Percentiles rank a stretch among this genome's conserved stretches.
These are phyloP conservation scores for Psephotus haematonotus DNA, from an alignment of 2,113 vertebrate species.

Conservation along the genomic window DNA sequence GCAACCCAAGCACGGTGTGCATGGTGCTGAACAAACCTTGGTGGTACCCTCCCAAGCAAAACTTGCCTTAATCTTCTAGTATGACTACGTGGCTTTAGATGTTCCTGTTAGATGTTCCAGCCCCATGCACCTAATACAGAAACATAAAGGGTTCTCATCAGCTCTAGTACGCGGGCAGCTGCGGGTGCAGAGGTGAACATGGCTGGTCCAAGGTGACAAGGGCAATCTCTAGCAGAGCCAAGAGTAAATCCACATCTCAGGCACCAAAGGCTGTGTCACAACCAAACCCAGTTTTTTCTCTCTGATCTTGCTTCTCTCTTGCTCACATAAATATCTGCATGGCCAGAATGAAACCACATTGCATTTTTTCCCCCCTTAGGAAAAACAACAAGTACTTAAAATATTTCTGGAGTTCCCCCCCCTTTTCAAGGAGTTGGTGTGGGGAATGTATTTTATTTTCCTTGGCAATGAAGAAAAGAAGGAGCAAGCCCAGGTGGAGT, in stretches of 20 bases:
- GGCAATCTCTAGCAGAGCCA: background rate
- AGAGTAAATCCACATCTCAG: background rate
- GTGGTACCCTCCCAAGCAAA: background rate
- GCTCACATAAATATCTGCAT: constrained; percentile 46
- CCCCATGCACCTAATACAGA: background rate
- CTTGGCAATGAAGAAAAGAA: constrained; percentile 33
- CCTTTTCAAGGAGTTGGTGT: background rate
- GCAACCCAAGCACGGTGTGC: background rate
- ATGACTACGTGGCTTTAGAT: background rate
- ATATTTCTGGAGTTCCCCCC: background rate
- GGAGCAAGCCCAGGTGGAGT: constrained; percentile 6
- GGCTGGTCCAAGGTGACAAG: background rate
- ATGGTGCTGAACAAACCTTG: background rate
- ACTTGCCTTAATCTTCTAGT: constrained; percentile 20
- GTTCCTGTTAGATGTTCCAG: background rate
- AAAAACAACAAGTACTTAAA: constrained; percentile 54
- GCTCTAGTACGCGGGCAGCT: background rate
- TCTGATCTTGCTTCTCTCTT: constrained; percentile 46
- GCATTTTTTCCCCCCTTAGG: constrained; percentile 2
- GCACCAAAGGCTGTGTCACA: constrained; percentile 6
- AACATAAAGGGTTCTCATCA: background rate
- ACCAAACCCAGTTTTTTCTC: constrained; percentile 1
- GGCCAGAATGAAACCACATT: constrained; percentile 52
- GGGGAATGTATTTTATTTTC: constrained; percentile 37
- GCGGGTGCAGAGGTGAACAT: background rate